Base-by-base conservation (phyloP, 2,888 invertebrate genomes). In the Seira ritae region DNA sequence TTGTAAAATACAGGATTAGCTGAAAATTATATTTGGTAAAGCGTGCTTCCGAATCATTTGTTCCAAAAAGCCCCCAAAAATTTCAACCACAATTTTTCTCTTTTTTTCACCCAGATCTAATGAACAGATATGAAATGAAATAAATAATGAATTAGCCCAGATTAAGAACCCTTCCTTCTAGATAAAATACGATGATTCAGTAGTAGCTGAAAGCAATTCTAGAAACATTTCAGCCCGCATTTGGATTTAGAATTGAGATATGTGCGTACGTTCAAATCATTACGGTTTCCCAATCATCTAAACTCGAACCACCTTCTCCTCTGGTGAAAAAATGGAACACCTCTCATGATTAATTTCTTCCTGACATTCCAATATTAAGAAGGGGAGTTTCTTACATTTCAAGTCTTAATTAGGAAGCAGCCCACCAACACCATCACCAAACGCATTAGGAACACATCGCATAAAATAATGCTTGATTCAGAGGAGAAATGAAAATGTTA, bases 41-140 rank as follows among this genome's bases (percentile, higher is more conserved):
- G 66, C 81, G 81, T 82, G 81, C 37, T 82, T 82, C 76, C 71
- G 66, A 82, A 82, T 72, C 81, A 82, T 82, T 82, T 76, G 76
- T 66, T 75, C 24, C 17, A 62, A n/a, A 46, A 6, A 50, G 46
- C 60, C 42, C 17, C 20, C 6, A 46, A 17, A 60, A 68, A n/a
- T n/a, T n/a, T n/a, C n/a, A n/a, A n/a, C n/a, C n/a, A n/a, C n/a
- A n/a, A n/a, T n/a, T n/a, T 24, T n/a, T n/a, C 65, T 37, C 50
- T 1, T 70, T 46, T 69, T 69, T 80, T 75, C 68, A 70, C 74
- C 66, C 71, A 81, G 66, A 70, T 81, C 66, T 75, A 75, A 80
- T 70, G 70, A 74, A 65, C 46, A 70, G 70, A 80, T 74, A 74
- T n/a, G n/a, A n/a, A n/a, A n/a, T n/a, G n/a, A n/a, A n/a, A n/a